Evolutionary conservation across 2,888 invertebrate genomes (phyloP).

Genomic region (Hydropsyche betteni): DNA sequence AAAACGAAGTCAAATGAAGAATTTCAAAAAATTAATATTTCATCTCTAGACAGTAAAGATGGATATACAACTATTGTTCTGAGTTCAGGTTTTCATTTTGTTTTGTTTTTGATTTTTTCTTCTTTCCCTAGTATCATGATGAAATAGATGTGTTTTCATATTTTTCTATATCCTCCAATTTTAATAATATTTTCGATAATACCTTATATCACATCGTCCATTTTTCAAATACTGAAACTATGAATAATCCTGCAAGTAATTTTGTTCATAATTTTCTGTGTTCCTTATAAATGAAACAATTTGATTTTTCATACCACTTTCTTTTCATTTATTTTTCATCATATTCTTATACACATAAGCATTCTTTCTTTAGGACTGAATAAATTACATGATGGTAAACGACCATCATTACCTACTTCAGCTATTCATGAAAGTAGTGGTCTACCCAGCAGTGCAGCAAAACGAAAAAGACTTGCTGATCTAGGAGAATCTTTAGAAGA

Average conservation of each 20-base stretch:
- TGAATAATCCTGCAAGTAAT: background rate
- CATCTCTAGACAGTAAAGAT: conserved; percentile 71
- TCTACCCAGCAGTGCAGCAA: conserved; percentile 55
- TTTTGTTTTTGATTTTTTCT: background rate
- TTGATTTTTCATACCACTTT: background rate
- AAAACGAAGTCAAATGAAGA: conserved; percentile 63
- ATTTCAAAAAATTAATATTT: conserved; percentile 72
- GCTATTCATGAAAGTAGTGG: conserved; percentile 52
- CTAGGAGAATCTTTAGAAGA: conserved; percentile 68
- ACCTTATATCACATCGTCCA: too few species aligned
- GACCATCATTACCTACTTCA: conserved; percentile 43
- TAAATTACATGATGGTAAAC: conserved; percentile 49
- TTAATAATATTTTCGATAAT: background rate
- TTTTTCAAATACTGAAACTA: background rate
- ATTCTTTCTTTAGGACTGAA: conserved; percentile 32
- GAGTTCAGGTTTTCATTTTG: conserved; percentile 64
- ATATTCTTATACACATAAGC: background rate
- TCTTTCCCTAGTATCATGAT: too few species aligned
- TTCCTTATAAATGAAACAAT: background rate
- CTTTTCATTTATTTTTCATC: background rate
- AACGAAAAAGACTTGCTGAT: conserved; percentile 59
- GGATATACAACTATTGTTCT: conserved; percentile 75
- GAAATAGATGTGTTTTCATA: too few species aligned
- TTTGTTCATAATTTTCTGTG: background rate
- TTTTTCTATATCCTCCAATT: background rate